Evolutionary conservation across 2,113 vertebrate genomes (phyloP).

Genomic region (Gasterosteus aculeatus): DNA sequence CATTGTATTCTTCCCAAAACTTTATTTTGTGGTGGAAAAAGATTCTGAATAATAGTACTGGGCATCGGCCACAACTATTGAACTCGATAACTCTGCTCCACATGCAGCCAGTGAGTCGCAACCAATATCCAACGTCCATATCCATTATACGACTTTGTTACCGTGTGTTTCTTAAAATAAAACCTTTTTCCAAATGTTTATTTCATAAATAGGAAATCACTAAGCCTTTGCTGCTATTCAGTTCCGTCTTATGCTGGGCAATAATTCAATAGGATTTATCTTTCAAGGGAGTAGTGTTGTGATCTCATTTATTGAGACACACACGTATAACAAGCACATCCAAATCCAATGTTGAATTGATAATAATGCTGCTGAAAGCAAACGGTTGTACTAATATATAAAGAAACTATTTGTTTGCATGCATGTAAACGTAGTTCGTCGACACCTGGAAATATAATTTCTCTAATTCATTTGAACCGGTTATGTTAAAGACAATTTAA

Average conservation of each 20-base stretch:
- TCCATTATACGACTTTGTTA: no score
- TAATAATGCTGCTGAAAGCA: background rate
- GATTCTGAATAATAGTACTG: background rate
- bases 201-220: background rate
- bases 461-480: no score
- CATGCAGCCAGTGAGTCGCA: constrained; percentile 12
- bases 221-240: background rate
- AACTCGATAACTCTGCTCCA: background rate
- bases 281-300: no score
- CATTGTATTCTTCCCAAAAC: background rate
- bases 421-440: no score
- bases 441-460: no score
- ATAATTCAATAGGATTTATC: background rate
- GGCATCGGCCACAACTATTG: background rate
- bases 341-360: background rate
- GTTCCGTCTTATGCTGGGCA: background rate
- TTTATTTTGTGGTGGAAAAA: background rate
- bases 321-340: background rate
- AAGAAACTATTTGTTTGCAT: background rate
- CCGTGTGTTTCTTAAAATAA: background rate
- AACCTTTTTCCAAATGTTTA: background rate
- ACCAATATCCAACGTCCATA: constrained; percentile 7
- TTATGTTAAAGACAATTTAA: no score
- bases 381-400: background rate
- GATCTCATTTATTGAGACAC: background rate